Base-by-base conservation (phyloP, 2,113 vertebrate genomes). In the Furnarius figulus region DNA sequence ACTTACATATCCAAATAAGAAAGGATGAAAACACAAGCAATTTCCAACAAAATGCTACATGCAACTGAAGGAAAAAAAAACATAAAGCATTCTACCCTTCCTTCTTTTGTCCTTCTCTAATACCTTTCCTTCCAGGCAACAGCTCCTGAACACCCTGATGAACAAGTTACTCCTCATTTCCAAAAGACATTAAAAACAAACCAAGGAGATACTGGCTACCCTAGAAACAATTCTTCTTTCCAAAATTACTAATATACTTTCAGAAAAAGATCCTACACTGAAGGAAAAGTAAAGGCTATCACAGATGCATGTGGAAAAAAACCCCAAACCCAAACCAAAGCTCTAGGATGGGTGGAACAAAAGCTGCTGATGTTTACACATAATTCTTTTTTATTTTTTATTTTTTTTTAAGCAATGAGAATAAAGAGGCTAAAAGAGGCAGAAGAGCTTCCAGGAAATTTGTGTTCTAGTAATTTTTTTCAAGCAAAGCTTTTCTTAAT, bases 1-100 rank as follows among this genome's bases (percentile, higher is more conserved):
- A 90, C 31, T 73, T 93, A 86, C 42, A 84, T 80, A 93, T 53
- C 71, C 62, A 93, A 92, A 85, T 72, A 71, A 62, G 33, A 74
- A 86, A 62, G 50, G 94, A 88, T 22, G 15, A 89, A 87, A 81
- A 63, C 46, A 90, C 31, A 77, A 93, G 74, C 70, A 42, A 92
- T 72, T 92, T 81, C 56, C 76, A 88, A 6, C 1, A 52, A 88
- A 90, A 86, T 59, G 19, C 15, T 77, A 47, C 24, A 78, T 6
- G 9, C 10, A 85, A 31, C 28, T 88, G 56, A 61, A 89, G 47
- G 9, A 44, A 39, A 49, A 39, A 62, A 66, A 3, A 37, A 27
- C 3, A 15, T 27, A 15, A 35, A 2, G 40, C 8, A 65, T 72
- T 86, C 53, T 74, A 35, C 42, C 76, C 80, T 62, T 80, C 12